Evolutionary conservation across 2,888 invertebrate genomes (phyloP), one percentile per base, ranked within the genome.

Genomic region (Drosophila dives): DNA sequence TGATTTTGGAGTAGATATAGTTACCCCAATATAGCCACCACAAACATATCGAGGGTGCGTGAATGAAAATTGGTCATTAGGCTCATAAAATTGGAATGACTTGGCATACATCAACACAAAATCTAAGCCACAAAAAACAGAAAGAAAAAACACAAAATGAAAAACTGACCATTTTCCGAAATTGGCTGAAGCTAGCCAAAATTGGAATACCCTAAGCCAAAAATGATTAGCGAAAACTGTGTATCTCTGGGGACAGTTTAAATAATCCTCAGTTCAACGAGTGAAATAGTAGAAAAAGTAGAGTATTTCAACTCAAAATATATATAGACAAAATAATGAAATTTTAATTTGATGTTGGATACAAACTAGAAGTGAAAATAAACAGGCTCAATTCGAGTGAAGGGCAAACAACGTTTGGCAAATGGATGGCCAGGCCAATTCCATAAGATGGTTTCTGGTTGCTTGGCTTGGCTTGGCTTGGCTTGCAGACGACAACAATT

Each of bases 31-130:
- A 36, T 29, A 48, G 59, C 17, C 34, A 23, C 26, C 26, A 8
- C 10, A 32, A 38, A 23, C 29, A 5, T 3, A 17, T 66, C 50
- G 65, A 71, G 81, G 67, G 63, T 72, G 83, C 61, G 66, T 68
- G 58, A 65, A 71, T 81, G 62, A 59, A 70, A 63, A 80, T 83
- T 83, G 69, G 77, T 81, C 86, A 86, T 89, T 88, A 76, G 86
- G 64, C 73, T 71, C 81, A 86, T 83, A 76, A 86, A 89, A 81
- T 74, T 60, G 73, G 76, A 74, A 75, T 83, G 79, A 77, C 76
- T 85, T 75, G 74, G 72, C 83, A 59, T 49, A 55, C 49, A 65
- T 59, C 55, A 66, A 54, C 60, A 32, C 20, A 40, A 63, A 70
- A 54, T 55, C 51, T 33, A 55, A 64, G 36, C 51, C 53, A 56